These are phyloP conservation scores for Dasysyrphus tricinctus DNA, from an alignment of 2,888 invertebrate species.

Conservation along the genomic window DNA sequence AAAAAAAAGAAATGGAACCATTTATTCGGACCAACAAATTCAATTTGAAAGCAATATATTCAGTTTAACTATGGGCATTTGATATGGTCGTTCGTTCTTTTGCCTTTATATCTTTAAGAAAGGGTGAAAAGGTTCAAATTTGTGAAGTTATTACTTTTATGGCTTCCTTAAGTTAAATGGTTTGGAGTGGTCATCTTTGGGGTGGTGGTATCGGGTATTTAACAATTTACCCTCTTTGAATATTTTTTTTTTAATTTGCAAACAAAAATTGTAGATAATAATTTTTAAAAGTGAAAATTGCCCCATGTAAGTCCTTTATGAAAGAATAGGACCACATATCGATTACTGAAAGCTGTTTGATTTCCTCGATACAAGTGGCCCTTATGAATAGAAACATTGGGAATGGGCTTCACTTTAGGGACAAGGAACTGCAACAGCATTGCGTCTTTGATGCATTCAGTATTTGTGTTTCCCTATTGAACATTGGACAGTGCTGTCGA, in stretches of 20 bases:
- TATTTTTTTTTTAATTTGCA: neutral
- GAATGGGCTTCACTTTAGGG: too few relatives aligned
- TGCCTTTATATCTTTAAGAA: neutral
- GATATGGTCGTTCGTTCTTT: neutral
- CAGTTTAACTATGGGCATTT: constrained; percentile 66
- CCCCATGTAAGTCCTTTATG: too few relatives aligned
- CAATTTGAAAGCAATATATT: constrained; percentile 70
- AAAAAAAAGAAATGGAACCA: constrained; percentile 31
- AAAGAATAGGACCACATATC: too few relatives aligned
- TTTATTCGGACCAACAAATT: constrained; percentile 62
- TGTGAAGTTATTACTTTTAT: constrained; percentile 72
- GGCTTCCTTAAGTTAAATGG: constrained; percentile 28
- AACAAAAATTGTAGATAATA: neutral
- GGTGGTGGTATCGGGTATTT: neutral
- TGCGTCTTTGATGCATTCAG: too few relatives aligned
- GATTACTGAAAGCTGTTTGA: too few relatives aligned
- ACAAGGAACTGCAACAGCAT: too few relatives aligned
- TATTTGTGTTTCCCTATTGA: too few relatives aligned
- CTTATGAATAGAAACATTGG: too few relatives aligned
- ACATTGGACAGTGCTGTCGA: too few relatives aligned
- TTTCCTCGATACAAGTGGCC: too few relatives aligned
- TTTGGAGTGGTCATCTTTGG: neutral
- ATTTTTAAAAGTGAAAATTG: too few relatives aligned
- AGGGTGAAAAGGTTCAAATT: constrained; percentile 62
- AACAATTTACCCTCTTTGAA: neutral